Evolutionary conservation across 1,140 invertebrate species (phyloP).

Genomic region (Drosophila sp.): DNA sequence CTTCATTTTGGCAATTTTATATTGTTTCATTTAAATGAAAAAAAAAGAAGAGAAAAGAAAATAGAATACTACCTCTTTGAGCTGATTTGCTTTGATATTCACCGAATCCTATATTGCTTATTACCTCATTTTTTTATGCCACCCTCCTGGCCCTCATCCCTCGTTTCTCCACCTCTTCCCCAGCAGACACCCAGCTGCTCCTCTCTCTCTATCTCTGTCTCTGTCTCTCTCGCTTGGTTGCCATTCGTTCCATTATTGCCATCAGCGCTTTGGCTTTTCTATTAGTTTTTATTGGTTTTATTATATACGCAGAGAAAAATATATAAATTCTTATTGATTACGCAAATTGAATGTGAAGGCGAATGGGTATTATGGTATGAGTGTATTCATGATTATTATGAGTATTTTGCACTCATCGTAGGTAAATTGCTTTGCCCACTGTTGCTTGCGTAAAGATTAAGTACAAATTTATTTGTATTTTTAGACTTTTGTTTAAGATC

Average conservation of each 20-base stretch:
- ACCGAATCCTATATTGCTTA: conserved; percentile 3
- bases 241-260: conserved; percentile 30
- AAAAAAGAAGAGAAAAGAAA: conserved; percentile 4
- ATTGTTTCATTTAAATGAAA: conserved; percentile 26
- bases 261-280: conserved; percentile 36
- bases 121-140: conserved; percentile 8
- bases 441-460: conserved; percentile 43
- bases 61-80: conserved; percentile 9
- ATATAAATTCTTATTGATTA: conserved; percentile 64
- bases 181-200: neutral
- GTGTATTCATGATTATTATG: conserved; percentile 55
- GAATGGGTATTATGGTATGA: conserved; percentile 13
- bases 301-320: conserved; percentile 31
- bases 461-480: conserved; percentile 21
- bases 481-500: conserved; percentile 48
- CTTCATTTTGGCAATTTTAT: neutral
- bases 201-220: neutral
- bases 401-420: conserved; percentile 30
- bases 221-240: conserved; percentile 20
- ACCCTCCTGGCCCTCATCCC: neutral
- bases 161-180: neutral
- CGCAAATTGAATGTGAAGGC: conserved; percentile 48
- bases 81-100: conserved; percentile 5
- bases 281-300: conserved; percentile 46
- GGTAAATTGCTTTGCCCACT: conserved; percentile 25